Evolutionary conservation across 2,113 vertebrate species (phyloP), one percentile per base, ranked within the genome.

Genomic region (Pimephales promelas): DNA sequence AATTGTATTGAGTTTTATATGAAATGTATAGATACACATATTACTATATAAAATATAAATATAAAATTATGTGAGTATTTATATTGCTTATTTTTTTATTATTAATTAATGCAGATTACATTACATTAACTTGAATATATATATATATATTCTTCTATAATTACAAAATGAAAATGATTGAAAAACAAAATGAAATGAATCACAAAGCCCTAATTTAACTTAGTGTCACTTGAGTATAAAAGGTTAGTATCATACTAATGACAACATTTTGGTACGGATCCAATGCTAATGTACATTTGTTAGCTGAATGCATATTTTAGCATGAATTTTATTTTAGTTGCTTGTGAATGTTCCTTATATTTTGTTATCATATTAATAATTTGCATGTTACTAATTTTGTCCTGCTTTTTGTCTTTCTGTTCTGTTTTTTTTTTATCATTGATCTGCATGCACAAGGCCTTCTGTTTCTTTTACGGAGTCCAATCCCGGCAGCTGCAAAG

Each of bases 391-490:
- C 26, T 90, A 34, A 86, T 82, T 64, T 81, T 84, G 31, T 79
- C 47, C 84, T 80, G 84, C 64, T 47, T 86, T 87, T 87, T 89
- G 86, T 91, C 73, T 88, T 85, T 92, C 86, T 89, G 43, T 86
- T 70, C 73, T 85, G 89, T 89, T 90, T 40, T 40, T 9, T 9
- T 40, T 91, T 91, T 93, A 85, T 88, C 82, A 78, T 87, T 87
- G 83, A 89, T 88, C 88, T 94, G 94, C 95, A 95, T 94, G 95
- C 93, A 92, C 20, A 82, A 99, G 97, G 96, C 96, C 88, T 98
- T 98, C 95, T 98, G 97, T 96, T 97, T 97, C 95, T 97, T 97
- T 97, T 97, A 94, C 7, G 94, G 93, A 79, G 89, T 96, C 78
- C 96, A 97, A 83, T 96, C 95, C 92, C 96, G 94, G 89, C 92